Conservation (phyloP, 1,140 invertebrate genomes). For the Drosophila jambulina region DNA sequence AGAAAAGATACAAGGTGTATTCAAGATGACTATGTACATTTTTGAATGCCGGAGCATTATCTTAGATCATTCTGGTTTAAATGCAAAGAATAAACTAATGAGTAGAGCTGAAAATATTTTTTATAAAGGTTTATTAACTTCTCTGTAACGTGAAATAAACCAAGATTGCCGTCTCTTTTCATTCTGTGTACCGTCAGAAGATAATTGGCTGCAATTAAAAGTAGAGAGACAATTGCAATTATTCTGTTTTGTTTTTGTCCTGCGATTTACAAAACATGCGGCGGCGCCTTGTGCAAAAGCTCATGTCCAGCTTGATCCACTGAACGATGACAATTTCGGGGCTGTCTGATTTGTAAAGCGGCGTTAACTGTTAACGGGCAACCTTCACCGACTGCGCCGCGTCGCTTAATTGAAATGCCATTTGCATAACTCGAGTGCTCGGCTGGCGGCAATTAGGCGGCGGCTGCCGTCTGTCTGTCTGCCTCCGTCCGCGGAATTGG, state of each 20-base stretch:
- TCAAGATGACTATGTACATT: background rate
- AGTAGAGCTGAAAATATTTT: background rate
- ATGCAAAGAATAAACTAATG: no score
- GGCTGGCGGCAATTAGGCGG: constrained; percentile 30
- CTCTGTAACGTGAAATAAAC: background rate
- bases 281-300: constrained; percentile 59
- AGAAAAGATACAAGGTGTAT: background rate
- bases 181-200: background rate
- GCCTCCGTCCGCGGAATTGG: background rate
- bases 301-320: constrained; percentile 44
- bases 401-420: constrained; percentile 77
- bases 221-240: background rate
- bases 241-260: constrained; percentile 16
- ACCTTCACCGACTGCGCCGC: constrained; percentile 67
- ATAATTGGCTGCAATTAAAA: background rate
- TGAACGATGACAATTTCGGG: constrained; percentile 59
- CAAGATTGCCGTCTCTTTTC: background rate
- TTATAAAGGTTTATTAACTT: no score
- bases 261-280: constrained; percentile 56
- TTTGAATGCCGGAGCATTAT: background rate
- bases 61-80: background rate
- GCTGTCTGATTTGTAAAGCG: constrained; percentile 60
- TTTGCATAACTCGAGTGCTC: constrained; percentile 63
- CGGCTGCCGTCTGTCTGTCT: constrained; percentile 4
- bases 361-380: constrained; percentile 65